Evolutionary conservation across 64 coral and sea anemone genomes (phyloP).

Genomic region (Pocillopora verrucosa): DNA sequence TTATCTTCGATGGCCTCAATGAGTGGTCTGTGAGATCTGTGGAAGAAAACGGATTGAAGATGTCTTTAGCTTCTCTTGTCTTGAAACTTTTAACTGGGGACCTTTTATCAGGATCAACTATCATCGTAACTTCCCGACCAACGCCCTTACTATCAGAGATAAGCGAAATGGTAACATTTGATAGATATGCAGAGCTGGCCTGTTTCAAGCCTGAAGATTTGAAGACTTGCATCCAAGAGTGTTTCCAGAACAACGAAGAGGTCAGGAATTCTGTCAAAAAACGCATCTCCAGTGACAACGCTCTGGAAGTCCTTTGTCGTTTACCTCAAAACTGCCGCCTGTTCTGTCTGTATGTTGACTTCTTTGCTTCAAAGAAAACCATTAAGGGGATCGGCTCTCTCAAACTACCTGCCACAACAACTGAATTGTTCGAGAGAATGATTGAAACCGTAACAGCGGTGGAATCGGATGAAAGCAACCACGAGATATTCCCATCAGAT

Average conservation of each 20-base stretch:
- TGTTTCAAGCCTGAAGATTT: conserved; percentile 18
- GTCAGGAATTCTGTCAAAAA: not conserved
- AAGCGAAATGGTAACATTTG: not conserved
- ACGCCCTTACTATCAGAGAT: not conserved
- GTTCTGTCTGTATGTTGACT: conserved; percentile 6
- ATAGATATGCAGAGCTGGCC: conserved; percentile 16
- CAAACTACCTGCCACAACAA: not conserved
- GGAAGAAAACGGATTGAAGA: not conserved
- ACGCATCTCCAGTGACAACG: not conserved
- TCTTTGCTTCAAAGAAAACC: not conserved
- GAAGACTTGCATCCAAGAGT: conserved; percentile 7
- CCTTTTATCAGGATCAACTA: conserved; percentile 22
- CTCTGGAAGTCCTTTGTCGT: conserved; percentile 17
- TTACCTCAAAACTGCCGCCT: conserved; percentile 22
- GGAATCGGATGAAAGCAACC: not conserved
- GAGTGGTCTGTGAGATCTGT: not conserved
- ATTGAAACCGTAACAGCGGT: not conserved
- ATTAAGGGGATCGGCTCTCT: not conserved
- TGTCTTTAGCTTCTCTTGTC: not conserved
- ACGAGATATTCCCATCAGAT: not conserved
- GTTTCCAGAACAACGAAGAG: conserved; percentile 3
- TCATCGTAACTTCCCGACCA: conserved; percentile 22
- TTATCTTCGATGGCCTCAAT: conserved; percentile 31
- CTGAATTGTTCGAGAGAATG: not conserved
- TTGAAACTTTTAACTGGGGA: conserved; percentile 11